Base-by-base conservation (phyloP, 2,888 invertebrate genomes). In the Tachina fera region DNA sequence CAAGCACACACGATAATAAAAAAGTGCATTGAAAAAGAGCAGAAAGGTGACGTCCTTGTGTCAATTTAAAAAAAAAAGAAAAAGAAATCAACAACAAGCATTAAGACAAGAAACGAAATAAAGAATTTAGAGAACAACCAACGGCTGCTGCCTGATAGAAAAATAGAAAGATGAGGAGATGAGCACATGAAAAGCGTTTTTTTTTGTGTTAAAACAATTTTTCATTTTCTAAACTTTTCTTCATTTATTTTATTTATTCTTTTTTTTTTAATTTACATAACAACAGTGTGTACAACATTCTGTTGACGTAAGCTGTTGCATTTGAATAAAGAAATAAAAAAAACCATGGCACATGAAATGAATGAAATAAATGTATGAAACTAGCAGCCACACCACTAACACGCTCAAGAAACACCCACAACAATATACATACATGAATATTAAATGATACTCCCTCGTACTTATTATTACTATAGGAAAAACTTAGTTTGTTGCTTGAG, bases 251-350 rank as follows among this genome's bases (percentile, higher is more conserved):
- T 51, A 31, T n/a, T 60, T 19, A 31, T 16, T 16, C 9, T 16
- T 41, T 43, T 22, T 43, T 56, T n/a, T 70, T 19, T 72, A 65
- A 76, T 72, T 76, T 76, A 70, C 75, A 41, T 53, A 1, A 49
- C 14, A 22, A 47, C 43, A 31, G 31, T 31, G 31, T 53, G 45
- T 58, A 58, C 81, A 58, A 74, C 70, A 78, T n/a, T n/a, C 63
- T 78, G 71, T 31, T 31, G 75, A 65, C 71, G 82, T 83, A 86
- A 86, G 86, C 83, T 86, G 83, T 83, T 86, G 86, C 83, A 75
- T 83, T 79, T 76, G 53, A 76, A 82, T 75, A 75, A 53, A 53
- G 13, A 16, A 49, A 31, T n/a, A n/a, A n/a, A 6, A 43, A 43
- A 49, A 82, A 82, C 19, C 39, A 31, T 31, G 31, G 31, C 31